Base-by-base conservation (phyloP, 2,113 vertebrate species). In the Lophura nycthemera region DNA sequence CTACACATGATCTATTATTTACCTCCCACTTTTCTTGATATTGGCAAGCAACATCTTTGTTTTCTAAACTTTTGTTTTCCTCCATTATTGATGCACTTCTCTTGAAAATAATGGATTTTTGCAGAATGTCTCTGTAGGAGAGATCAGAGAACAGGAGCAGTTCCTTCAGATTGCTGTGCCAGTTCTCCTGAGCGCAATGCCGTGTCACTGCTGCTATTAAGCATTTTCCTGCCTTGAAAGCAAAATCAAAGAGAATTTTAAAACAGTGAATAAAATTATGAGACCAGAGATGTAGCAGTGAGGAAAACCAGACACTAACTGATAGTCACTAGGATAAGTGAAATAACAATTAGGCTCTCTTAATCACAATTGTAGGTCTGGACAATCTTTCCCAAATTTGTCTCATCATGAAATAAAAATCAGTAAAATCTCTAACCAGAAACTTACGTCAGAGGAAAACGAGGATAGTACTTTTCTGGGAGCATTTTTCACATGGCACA, bases 171-270 rank as follows among this genome's bases (percentile, higher is more conserved):
- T 24, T 63, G 43, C 67, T 83, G 59, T 79, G 82, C 74, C 83
- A 45, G 73, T 67, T 71, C 93, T 84, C 69, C 78, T 1, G 0
- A n/a, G 34, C 29, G 57, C 81, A 67, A 7, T 25, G 81, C 70
- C 71, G 9, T 47, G 54, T 43, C 70, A 24, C 70, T 79, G 63
- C 76, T 91, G 56, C 66, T 89, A 25, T 43, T 70, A 79, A 94
- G 40, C 59, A 38, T n/a, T 42, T 66, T 70, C 54, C 75, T 48
- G 70, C 85, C 92, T 91, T 77, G 64, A 92, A 54, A 94, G 27
- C 54, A 60, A 88, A 76, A 91, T 80, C 88, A 95, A 93, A 95
- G 65, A 63, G 74, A 83, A 89, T 88, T 92, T 94, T 86, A 83
- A 92, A 96, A 56, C 29, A 73, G 85, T 56, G 54, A 88, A 80